Conservation (phyloP, 2,888 invertebrate genomes). For the Tupiocoris notatus region DNA sequence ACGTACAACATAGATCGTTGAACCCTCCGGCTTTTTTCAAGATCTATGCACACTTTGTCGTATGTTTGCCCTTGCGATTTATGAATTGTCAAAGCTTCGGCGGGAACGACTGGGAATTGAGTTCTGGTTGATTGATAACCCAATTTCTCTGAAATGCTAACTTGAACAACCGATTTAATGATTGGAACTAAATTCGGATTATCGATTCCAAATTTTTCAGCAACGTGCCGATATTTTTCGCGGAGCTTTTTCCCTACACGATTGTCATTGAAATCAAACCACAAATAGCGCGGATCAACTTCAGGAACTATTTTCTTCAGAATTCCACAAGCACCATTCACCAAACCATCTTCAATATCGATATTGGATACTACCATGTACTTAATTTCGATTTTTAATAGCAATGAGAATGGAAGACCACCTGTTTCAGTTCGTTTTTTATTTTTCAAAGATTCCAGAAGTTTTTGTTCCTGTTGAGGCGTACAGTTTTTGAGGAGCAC, state of each 20-base stretch:
- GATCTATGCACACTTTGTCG: conserved; percentile 7
- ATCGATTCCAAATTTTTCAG: background rate
- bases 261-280: conserved; percentile 27
- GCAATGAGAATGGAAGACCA: conserved; percentile 47
- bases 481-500: conserved; percentile 41
- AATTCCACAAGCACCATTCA: conserved; percentile 49
- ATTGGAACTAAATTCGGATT: background rate
- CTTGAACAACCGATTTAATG: background rate
- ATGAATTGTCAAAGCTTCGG: conserved; percentile 47
- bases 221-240: background rate
- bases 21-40: conserved; percentile 10
- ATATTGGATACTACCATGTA: conserved; percentile 49
- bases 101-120: conserved; percentile 48
- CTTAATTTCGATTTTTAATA: conserved; percentile 49
- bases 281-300: conserved; percentile 15
- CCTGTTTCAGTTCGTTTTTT: conserved; percentile 47
- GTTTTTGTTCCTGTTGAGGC: conserved; percentile 24
- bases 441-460: conserved; percentile 43
- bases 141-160: conserved; percentile 23
- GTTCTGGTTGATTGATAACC: conserved; percentile 41
- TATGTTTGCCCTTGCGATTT: conserved; percentile 47
- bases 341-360: conserved; percentile 49
- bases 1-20: conserved; percentile 22
- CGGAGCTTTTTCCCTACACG: conserved; percentile 24
- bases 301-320: conserved; percentile 25